Conservation (phyloP, 2,797 vertebrate species). For the Salmo trutta region DNA sequence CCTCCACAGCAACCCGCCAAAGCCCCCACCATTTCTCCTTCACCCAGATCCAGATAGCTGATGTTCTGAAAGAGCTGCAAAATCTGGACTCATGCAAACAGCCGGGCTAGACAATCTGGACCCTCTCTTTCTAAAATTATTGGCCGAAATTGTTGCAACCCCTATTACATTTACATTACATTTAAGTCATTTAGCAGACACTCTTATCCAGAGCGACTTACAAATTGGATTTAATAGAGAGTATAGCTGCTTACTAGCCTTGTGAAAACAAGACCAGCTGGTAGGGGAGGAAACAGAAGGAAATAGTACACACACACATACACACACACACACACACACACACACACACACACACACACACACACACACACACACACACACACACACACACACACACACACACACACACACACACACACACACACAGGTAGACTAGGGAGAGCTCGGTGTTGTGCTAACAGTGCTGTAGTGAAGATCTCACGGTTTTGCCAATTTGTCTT, state of each 20-base stretch:
- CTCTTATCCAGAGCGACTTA: too few species aligned
- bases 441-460: neutral
- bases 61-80: too few species aligned
- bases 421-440: neutral
- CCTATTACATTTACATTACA: too few species aligned
- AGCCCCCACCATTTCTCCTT: too few species aligned
- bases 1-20: too few species aligned
- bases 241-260: neutral
- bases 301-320: neutral
- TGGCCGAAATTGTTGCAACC: too few species aligned
- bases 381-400: neutral
- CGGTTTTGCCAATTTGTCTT: too few species aligned
- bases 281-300: neutral
- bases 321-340: neutral
- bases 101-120: too few species aligned
- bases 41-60: too few species aligned
- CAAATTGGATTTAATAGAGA: neutral
- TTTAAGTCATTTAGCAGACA: too few species aligned
- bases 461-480: neutral
- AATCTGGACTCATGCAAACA: too few species aligned
- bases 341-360: neutral
- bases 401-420: neutral
- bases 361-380: neutral
- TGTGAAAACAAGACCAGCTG: slow-evolving; percentile 1
- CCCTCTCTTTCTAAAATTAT: too few species aligned